Evolutionary conservation across 2,113 vertebrate species (phyloP), one percentile per base, ranked within the genome.

Genomic region (Naja naja): DNA sequence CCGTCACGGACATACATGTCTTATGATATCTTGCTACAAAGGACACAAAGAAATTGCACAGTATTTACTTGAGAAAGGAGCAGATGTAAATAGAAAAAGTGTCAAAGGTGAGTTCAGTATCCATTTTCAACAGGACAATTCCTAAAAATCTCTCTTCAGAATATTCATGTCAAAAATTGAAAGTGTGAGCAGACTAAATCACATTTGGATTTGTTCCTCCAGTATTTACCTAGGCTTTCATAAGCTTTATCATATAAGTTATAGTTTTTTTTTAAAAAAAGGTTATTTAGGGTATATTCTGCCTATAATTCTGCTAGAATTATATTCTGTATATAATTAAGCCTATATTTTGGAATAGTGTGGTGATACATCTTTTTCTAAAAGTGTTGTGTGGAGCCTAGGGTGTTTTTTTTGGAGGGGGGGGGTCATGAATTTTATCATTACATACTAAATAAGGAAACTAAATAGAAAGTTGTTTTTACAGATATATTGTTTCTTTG

Each of bases 21-120:
- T 99, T 89, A 99, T 99, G 99, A 99, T 99, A 93, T 99, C 99
- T 3, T 99, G 99, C 95, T 99, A 99, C 97, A 99, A 99, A 95
- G 99, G 99, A 86, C 99, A 99, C 96, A 99, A 98, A 94, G 99
- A 99, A 94, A 99, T 99, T 34, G 99, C 99, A 2, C 98, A 99
- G 97, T 99, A 99, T 97, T 98, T 99, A 93, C 98, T 99, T 96
- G 99, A 99, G 97, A 99, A 98, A 92, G 99, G 99, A 4, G 99
- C 99, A 30, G 99, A 99, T 96, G 99, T 99, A 30, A 99, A 99
- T 96, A 98, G 99, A 89, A 99, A 99, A 95, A 99, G 99, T 93
- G 98, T 99, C 11, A 99, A 99, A 98, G 99, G 99, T 99, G 95
- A 98, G 97, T 90, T 93, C 55, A 54, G 25, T 90, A 64, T 86